Conservation (phyloP, 2,888 invertebrate genomes). For the Microplitis deprimator region DNA sequence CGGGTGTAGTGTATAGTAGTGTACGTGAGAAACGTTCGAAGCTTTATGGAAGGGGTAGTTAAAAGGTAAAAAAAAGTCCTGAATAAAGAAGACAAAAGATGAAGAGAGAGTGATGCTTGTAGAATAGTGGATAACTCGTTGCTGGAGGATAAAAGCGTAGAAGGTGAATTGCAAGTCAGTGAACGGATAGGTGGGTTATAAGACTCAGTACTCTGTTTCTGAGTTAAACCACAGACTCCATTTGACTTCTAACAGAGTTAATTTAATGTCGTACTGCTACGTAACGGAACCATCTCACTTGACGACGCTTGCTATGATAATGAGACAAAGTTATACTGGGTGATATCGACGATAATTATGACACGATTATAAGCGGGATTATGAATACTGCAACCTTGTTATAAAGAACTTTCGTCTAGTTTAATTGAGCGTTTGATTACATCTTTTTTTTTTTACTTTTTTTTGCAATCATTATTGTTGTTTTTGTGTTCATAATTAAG, state of each 20-base stretch:
- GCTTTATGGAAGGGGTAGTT: constrained; percentile 6
- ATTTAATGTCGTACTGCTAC: constrained; percentile 40
- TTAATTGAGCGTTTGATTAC: constrained; percentile 56
- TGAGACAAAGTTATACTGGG: constrained; percentile 29
- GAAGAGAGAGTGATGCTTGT: neutral
- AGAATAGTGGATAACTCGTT: neutral
- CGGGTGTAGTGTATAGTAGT: constrained; percentile 44
- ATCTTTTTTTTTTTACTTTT: neutral
- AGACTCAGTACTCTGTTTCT: constrained; percentile 9
- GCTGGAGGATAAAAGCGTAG: neutral
- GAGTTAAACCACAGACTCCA: constrained; percentile 34
- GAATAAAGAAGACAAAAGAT: neutral
- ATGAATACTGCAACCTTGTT: constrained; percentile 10
- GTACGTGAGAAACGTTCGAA: constrained; percentile 42
- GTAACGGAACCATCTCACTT: constrained; percentile 8
- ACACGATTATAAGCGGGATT: constrained; percentile 22
- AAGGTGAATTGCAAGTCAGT: neutral
- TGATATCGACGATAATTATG: constrained; percentile 38
- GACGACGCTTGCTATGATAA: constrained; percentile 33
- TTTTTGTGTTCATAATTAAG: too few species aligned
- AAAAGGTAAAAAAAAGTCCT: neutral
- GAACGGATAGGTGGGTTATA: constrained; percentile 1
- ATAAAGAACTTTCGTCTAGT: constrained; percentile 3
- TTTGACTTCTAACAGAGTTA: constrained; percentile 48
- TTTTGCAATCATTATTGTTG: too few species aligned